These are phyloP conservation scores for Crax fasciolata DNA, from an alignment of 2,797 vertebrate genomes.

Conservation along the genomic window DNA sequence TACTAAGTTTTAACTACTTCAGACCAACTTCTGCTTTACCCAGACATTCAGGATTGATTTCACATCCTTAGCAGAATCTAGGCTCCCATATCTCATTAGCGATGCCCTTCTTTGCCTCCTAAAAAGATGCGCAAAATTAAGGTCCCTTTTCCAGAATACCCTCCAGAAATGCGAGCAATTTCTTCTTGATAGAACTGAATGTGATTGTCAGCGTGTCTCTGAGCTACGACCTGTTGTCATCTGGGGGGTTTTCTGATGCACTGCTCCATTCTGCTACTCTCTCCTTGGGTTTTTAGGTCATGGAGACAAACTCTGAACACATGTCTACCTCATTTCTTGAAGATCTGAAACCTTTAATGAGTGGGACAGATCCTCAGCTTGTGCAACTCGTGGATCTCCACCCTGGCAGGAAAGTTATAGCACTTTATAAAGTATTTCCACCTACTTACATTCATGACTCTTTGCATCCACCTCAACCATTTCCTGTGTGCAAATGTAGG, in stretches of 20 bases:
- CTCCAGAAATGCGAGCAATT: neutral
- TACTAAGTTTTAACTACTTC: neutral
- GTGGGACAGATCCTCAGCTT: conserved; percentile 41
- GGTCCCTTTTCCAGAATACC: neutral
- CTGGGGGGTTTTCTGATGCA: neutral
- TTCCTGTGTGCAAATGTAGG: conserved; percentile 30
- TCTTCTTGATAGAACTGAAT: neutral
- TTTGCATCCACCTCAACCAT: conserved; percentile 36
- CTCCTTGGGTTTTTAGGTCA: conserved; percentile 32
- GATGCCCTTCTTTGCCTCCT: neutral
- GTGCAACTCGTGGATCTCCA: conserved; percentile 45
- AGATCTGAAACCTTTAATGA: conserved; percentile 55
- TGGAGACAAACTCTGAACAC: neutral
- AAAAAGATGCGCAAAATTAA: neutral
- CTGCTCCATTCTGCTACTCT: neutral
- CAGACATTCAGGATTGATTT: neutral
- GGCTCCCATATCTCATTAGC: neutral
- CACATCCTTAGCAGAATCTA: neutral
- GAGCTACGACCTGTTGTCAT: neutral
- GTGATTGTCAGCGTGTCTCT: neutral
- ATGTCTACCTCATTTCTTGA: neutral
- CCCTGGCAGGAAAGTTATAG: conserved; percentile 54
- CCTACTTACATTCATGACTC: neutral
- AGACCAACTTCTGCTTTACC: neutral
- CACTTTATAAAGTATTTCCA: conserved; percentile 36